phyloP scores from a whole-genome alignment of 2,888 invertebrate genomes.

The Philopedon plagiatum region DNA sequence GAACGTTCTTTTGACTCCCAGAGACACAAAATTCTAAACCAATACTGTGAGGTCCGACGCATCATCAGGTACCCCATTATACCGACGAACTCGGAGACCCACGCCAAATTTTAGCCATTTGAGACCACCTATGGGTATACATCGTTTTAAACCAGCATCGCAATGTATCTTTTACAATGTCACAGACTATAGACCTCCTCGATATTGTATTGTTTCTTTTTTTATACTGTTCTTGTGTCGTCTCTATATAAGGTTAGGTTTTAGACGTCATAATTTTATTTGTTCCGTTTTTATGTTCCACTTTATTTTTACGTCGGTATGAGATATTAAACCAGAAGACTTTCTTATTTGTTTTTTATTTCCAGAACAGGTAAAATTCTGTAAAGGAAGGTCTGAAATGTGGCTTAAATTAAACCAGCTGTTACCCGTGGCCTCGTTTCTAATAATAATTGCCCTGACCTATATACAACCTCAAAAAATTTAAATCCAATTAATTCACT shows the following conservation, averaged over 20 bases:
- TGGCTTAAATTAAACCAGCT: no score
- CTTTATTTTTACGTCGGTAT: background rate
- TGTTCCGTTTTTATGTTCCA: no score
- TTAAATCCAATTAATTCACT: no score
- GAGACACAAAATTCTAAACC: no score
- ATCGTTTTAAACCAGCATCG: conserved; percentile 1
- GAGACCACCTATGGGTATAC: conserved; percentile 20
- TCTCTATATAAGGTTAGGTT: background rate
- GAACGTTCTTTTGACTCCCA: no score
- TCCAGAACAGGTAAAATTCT: no score
- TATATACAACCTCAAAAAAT: no score
- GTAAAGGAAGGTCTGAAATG: no score
- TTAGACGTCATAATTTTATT: background rate
- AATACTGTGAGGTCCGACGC: conserved; percentile 23
- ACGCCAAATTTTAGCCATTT: conserved; percentile 15
- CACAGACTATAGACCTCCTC: conserved; percentile 1
- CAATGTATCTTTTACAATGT: conserved; percentile 21
- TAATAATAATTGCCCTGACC: no score
- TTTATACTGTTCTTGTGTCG: conserved; percentile 5
- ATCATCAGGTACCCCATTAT: conserved; percentile 15
- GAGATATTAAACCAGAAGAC: background rate
- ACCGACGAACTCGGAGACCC: conserved; percentile 8
- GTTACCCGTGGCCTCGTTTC: no score
- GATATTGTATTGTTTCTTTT: conserved; percentile 24
- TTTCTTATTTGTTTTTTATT: no score